phyloP scores from a whole-genome alignment of 1,140 invertebrate species.

The Holcopasites calliopsidis region DNA sequence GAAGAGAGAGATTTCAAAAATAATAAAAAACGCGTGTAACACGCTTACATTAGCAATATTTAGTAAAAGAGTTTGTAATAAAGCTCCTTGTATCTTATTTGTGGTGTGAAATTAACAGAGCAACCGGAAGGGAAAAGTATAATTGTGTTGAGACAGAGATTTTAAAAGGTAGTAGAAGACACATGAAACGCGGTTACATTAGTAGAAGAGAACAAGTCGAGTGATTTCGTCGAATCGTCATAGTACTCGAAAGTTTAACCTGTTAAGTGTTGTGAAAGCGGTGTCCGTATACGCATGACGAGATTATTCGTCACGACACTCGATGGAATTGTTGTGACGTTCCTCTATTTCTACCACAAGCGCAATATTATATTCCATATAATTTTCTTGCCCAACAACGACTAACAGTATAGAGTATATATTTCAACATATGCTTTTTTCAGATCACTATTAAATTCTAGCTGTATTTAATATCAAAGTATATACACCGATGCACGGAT shows the following conservation, averaged over 20 bases:
- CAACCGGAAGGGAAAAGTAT: neutral
- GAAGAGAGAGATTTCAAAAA: no score
- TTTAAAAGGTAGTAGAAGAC: neutral
- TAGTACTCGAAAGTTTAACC: conserved; percentile 17
- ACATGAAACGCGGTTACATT: neutral
- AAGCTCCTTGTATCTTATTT: no score
- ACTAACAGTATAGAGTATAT: neutral
- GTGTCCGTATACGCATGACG: neutral
- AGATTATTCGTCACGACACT: conserved; percentile 20
- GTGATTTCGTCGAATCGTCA: conserved; percentile 2
- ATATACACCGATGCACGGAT: no score
- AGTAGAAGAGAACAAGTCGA: neutral
- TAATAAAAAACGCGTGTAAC: no score
- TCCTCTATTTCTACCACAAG: neutral
- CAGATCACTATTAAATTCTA: no score
- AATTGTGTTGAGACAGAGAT: neutral
- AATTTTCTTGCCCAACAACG: neutral
- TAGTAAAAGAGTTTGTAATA: no score
- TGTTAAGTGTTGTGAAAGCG: neutral
- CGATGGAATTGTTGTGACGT: conserved; percentile 8
- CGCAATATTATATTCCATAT: neutral
- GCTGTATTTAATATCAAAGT: no score
- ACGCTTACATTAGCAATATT: no score
- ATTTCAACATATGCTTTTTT: no score
- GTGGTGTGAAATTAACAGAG: no score